Percentiles rank a stretch among this genome's conserved stretches.
phyloP scores from a whole-genome alignment of 2,888 invertebrate species.

The Mimachlamys varia region DNA sequence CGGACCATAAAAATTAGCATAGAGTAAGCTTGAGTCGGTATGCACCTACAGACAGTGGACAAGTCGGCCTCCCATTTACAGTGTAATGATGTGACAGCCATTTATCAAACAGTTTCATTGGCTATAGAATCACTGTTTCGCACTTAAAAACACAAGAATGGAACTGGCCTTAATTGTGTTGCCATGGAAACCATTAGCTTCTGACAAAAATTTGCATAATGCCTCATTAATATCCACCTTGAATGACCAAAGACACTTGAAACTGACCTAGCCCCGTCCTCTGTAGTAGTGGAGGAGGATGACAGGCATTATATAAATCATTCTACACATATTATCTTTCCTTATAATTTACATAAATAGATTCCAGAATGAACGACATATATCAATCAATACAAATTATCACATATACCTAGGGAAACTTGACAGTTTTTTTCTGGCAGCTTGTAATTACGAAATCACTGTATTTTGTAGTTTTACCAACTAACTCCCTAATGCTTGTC shows the following conservation, averaged over 20 bases:
- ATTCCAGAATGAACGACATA: neutral
- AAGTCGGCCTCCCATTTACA: too few species aligned
- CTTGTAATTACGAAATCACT: too few species aligned
- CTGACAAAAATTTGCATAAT: conserved; percentile 18
- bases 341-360: neutral
- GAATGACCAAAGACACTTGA: conserved; percentile 11
- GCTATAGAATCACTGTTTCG: neutral
- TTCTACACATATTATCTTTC: neutral
- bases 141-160: conserved; percentile 31
- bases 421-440: too few species aligned
- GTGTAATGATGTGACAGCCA: neutral
- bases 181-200: conserved; percentile 15
- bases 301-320: neutral
- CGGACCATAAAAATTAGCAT: neutral
- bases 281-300: neutral
- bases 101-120: conserved; percentile 31
- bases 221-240: conserved; percentile 23
- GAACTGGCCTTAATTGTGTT: conserved; percentile 26
- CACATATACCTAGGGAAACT: too few species aligned
- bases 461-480: too few species aligned
- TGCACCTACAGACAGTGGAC: neutral
- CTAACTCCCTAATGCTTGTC: too few species aligned
- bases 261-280: neutral
- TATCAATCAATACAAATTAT: too few species aligned
- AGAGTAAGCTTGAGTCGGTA: neutral